These are phyloP conservation scores for Falco concolor DNA, from an alignment of 2,797 vertebrate species.

Conservation along the genomic window DNA sequence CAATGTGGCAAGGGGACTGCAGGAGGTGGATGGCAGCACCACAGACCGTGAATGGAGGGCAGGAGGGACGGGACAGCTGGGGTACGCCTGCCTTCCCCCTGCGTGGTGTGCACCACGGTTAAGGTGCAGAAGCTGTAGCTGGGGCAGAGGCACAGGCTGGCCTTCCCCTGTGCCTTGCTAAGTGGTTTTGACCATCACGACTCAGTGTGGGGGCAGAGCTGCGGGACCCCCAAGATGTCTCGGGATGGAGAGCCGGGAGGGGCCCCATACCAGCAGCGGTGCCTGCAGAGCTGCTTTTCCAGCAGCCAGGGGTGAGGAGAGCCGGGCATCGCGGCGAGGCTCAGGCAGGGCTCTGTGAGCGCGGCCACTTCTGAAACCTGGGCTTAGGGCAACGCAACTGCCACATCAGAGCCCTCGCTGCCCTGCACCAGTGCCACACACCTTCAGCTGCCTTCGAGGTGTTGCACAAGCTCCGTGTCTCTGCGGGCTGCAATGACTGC, in stretches of 20 bases:
- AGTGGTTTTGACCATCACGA: accelerated
- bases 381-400: background rate
- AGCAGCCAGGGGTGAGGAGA: background rate
- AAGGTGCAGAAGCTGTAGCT: background rate
- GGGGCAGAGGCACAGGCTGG: background rate
- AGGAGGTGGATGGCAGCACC: background rate
- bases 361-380: background rate
- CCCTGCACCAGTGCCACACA: accelerated
- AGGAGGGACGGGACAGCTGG: background rate
- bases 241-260: accelerated
- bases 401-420: accelerated
- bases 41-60: accelerated
- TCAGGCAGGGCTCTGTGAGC: background rate
- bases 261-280: accelerated
- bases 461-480: accelerated
- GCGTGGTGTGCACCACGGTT: accelerated
- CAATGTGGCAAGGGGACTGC: accelerated
- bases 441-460: background rate
- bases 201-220: accelerated
- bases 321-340: accelerated
- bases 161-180: background rate
- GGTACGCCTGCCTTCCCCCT: background rate
- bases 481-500: background rate
- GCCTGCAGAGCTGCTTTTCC: accelerated
- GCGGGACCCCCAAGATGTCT: background rate